phyloP scores from a whole-genome alignment of 2,888 invertebrate genomes.

The Ischnura elegans region DNA sequence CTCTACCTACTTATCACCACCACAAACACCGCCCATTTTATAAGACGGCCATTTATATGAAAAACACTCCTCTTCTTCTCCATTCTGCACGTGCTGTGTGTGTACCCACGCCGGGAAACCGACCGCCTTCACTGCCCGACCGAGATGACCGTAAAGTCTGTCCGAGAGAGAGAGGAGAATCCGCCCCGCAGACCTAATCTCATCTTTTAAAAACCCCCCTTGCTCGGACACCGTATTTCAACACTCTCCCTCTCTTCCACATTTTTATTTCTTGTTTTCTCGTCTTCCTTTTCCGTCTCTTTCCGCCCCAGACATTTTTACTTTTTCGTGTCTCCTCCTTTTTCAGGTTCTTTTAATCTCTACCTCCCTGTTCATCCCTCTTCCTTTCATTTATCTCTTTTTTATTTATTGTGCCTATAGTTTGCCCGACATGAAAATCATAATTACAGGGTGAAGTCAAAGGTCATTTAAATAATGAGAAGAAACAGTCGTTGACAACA shows the following conservation, averaged over 20 bases:
- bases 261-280: neutral
- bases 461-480: too few species aligned
- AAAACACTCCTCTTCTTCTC: neutral
- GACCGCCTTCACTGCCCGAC: neutral
- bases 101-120: neutral
- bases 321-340: neutral
- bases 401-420: too few species aligned
- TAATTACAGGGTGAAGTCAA: too few species aligned
- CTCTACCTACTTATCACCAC: too few species aligned
- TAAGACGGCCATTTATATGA: slow-evolving; percentile 37
- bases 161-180: neutral
- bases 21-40: neutral
- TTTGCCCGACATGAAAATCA: too few species aligned
- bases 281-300: neutral
- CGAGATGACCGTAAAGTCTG: slow-evolving; percentile 20
- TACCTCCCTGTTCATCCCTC: neutral
- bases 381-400: neutral
- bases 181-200: slow-evolving; percentile 11
- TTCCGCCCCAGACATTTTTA: neutral
- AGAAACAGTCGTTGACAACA: too few species aligned
- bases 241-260: neutral
- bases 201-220: slow-evolving; percentile 41
- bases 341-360: neutral
- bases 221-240: slow-evolving; percentile 24
- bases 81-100: neutral